Evolutionary conservation across 53 echinoderm and acorn worm genomes (phyloP), one percentile per base, ranked within the genome.

Genomic region (Temnopleurus reevesii): DNA sequence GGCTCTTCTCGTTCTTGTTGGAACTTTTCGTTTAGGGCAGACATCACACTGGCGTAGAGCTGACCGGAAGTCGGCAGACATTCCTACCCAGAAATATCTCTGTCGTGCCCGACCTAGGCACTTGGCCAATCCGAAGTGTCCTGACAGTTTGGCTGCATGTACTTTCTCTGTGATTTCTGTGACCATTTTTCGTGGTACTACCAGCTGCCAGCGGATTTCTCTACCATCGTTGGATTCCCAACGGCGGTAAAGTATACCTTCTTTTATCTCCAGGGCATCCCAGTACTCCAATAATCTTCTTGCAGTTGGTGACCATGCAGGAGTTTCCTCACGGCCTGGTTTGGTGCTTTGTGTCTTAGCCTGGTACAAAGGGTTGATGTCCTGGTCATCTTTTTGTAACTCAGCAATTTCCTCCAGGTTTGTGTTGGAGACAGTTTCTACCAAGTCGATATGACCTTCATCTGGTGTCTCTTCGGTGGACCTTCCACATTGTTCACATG

Each of bases 51-150:
- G 36, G 0, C 76, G 41, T 33, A 66, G 2, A 4, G 35, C 41
- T n/a, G 76, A 51, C 18, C 76, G 26, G 26, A 77, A 4, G 35
- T 89, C 89, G 1, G 55, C 76, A 13, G 2, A 7, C 76, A 71
- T 66, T 15, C 54, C 76, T 29, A 55, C 76, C 89, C 56, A 89
- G 24, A 31, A 89, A 24, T 53, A 89, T 19, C 28, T 46, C 26
- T 29, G 66, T 33, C 66, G 26, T 1, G 33, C 76, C 5, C 66
- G 47, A 10, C 31, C 89, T 1, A 89, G 29, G 18, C 24, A 25
- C 66, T 89, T 89, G 9, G 47, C 17, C 0, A 65, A 3, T 10
- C 89, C 89, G n/a, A 89, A 66, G 53, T 89, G 89, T 8, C 76
- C 89, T 2, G 45, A 41, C 27, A 47, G 27, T 25, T 12, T 23